Evolutionary conservation across 2,113 vertebrate genomes (phyloP), one percentile per base, ranked within the genome.

Genomic region (Sitta europaea): DNA sequence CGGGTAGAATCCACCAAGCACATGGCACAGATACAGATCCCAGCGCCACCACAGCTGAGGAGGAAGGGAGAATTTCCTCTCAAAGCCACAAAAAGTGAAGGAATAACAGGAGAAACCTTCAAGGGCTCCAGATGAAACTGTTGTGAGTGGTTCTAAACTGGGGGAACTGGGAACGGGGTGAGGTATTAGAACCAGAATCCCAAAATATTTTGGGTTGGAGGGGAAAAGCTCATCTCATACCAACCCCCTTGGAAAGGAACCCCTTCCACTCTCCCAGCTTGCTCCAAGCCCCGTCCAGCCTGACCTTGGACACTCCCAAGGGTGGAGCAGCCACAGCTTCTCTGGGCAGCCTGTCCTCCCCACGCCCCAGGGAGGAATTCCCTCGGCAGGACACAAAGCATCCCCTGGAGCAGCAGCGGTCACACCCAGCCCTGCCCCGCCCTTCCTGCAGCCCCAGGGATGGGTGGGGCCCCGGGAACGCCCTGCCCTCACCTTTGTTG

Each of bases 401-500:
- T 4, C 66, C 62, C 38, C 5, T 0, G 0, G 79, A 72, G 58
- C 63, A 66, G 54, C 76, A 28, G 4, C 0, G 0, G 3, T 3
- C 10, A 4, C 14, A 16, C 45, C 72, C 28, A 1, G 31, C 72
- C 15, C 55, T 36, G 33, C 48, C 19, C 28, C 8, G 5, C n/a
- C 18, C 35, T 51, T 12, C 67, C 77, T 11, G 31, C 24, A 47
- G 20, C 42, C 36, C 73, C 23, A n/a, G n/a, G n/a, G n/a, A n/a
- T 18, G 67, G 6, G 23, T 21, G 57, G 76, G 16, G 36, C 36
- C 76, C 29, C 9, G 0, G 65, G 20, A 66, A 4, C 0, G 1
- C 7, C 10, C 10, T 33, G 19, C 2, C 3, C 95, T 86, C 94
- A 99, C 99, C 99, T 99, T 99, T 99, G 96, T 99, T 99, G 96